Conservation (phyloP, 35 echinoderm and acorn worm species). For the Holothuria glaberrima region DNA sequence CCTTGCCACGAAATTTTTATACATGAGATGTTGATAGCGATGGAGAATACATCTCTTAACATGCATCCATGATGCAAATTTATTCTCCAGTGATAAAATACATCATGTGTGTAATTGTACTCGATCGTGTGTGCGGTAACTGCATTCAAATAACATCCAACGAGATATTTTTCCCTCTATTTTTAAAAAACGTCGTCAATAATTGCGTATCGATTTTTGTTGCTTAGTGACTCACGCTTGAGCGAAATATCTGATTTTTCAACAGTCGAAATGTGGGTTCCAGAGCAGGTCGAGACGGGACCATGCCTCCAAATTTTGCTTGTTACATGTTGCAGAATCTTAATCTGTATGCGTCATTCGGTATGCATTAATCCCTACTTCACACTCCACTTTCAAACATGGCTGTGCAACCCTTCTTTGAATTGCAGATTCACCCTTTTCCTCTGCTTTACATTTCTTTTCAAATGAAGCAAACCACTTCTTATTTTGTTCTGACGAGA, state of each 20-base stretch:
- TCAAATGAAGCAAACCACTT: conserved; percentile 50
- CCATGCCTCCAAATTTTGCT: neutral
- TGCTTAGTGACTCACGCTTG: conserved; percentile 26
- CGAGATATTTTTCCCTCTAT: neutral
- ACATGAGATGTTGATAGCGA: no score
- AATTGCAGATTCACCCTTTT: conserved; percentile 46
- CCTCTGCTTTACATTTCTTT: conserved; percentile 7
- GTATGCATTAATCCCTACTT: conserved; percentile 55
- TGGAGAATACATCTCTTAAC: no score
- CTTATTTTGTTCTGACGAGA: neutral
- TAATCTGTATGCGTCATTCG: conserved; percentile 50
- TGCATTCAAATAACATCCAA: conserved; percentile 12
- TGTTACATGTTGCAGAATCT: conserved; percentile 53
- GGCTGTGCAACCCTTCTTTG: conserved; percentile 44
- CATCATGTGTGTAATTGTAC: no score
- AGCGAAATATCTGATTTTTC: no score
- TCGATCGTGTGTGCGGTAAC: neutral
- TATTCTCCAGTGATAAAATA: no score
- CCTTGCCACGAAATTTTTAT: no score
- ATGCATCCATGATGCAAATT: no score
- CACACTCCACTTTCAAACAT: conserved; percentile 47
- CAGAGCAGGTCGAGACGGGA: no score
- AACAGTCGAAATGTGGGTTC: no score
- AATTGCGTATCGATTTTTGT: conserved; percentile 37
- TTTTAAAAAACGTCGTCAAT: conserved; percentile 17